Percentiles rank a stretch among this genome's conserved stretches.
Evolutionary conservation across 2,888 invertebrate species (phyloP).

Genomic region (Cantharis rufa): DNA sequence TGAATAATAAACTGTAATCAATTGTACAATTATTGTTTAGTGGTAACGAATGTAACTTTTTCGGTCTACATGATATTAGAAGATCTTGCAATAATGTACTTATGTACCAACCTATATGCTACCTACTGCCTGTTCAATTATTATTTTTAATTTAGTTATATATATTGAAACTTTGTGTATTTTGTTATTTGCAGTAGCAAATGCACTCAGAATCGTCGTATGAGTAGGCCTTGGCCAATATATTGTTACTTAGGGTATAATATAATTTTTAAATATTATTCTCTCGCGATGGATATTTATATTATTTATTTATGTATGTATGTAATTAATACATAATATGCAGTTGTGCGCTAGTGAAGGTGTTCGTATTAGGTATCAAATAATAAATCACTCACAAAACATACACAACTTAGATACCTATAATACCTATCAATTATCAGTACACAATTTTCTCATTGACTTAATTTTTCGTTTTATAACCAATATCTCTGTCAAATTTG

Average conservation of each 20-base stretch:
- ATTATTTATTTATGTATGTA: slow-evolving; percentile 42
- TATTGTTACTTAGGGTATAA: slow-evolving; percentile 53
- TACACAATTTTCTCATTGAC: neutral
- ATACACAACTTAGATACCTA: slow-evolving; percentile 37
- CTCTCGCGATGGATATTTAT: slow-evolving; percentile 52
- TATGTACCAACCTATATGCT: neutral
- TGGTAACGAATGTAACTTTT: neutral
- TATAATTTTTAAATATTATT: slow-evolving; percentile 52
- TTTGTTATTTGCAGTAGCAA: slow-evolving; percentile 50
- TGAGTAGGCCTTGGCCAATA: slow-evolving; percentile 44
- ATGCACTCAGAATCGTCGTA: slow-evolving; percentile 44
- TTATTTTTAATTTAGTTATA: slow-evolving; percentile 2
- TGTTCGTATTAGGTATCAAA: slow-evolving; percentile 42
- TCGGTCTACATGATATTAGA: neutral
- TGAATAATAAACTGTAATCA: no score
- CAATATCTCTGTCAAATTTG: neutral
- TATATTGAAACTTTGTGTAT: slow-evolving; percentile 22
- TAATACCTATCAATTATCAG: slow-evolving; percentile 17
- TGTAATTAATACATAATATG: slow-evolving; percentile 44
- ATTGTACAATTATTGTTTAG: neutral
- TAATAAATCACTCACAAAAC: slow-evolving; percentile 43
- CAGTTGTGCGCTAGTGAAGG: slow-evolving; percentile 49
- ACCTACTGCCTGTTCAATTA: slow-evolving; percentile 26
- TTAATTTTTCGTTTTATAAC: neutral
- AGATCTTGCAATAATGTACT: neutral